phyloP scores from a whole-genome alignment of 2,888 invertebrate genomes.

The Lasioglossum morio region DNA sequence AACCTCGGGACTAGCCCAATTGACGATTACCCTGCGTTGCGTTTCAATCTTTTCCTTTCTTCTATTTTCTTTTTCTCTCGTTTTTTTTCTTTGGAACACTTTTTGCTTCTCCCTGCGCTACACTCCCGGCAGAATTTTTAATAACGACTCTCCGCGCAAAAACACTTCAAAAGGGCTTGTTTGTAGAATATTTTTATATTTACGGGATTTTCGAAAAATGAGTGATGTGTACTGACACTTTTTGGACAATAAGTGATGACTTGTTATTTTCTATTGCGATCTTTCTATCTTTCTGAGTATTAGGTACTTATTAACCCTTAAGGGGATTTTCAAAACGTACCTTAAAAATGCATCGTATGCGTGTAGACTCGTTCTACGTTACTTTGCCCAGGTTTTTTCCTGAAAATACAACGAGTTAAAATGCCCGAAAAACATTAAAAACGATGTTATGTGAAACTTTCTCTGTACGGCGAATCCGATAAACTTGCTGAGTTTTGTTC shows the following conservation, averaged over 20 bases:
- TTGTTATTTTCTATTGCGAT: no score
- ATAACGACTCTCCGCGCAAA: background rate
- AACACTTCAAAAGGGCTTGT: background rate
- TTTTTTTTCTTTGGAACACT: background rate
- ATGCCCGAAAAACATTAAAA: no score
- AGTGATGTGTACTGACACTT: background rate
- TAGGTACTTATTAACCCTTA: background rate
- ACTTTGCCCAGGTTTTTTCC: no score
- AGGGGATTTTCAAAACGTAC: no score
- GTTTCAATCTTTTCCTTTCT: slow-evolving; percentile 2
- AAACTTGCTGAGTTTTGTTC: no score
- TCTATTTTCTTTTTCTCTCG: background rate
- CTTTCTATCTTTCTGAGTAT: background rate
- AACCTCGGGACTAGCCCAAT: slow-evolving; percentile 44
- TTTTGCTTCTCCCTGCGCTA: background rate
- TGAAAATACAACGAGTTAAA: no score
- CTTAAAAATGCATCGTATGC: no score
- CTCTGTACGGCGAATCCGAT: no score
- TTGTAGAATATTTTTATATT: background rate
- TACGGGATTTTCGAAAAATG: background rate
- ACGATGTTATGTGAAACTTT: no score
- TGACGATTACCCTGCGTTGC: slow-evolving; percentile 38
- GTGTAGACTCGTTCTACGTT: no score
- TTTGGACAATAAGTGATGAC: background rate
- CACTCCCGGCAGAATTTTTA: background rate